Percentiles rank a stretch among this genome's conserved stretches.
These are phyloP conservation scores for Delichon dasypus DNA, from an alignment of 2,797 vertebrate genomes.

Conservation along the genomic window DNA sequence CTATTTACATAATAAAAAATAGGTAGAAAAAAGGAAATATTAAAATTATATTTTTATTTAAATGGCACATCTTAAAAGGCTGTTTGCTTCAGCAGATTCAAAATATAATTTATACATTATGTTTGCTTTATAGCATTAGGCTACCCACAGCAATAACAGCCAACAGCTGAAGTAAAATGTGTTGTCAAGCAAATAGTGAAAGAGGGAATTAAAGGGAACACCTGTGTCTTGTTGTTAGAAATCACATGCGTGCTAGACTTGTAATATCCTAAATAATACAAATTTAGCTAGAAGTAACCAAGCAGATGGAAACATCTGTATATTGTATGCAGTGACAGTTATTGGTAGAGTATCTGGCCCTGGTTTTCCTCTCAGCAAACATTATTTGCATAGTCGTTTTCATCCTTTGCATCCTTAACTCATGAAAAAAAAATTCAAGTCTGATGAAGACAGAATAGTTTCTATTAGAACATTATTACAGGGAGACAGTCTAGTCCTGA, in stretches of 20 bases:
- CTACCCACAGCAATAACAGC: slow-evolving; percentile 51
- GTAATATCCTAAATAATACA: slow-evolving; percentile 60
- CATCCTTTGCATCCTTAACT: not conserved
- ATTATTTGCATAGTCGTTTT: not conserved
- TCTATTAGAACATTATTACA: not conserved
- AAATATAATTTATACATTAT: slow-evolving; percentile 24
- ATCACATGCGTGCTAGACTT: slow-evolving; percentile 50
- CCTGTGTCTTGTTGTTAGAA: slow-evolving; percentile 66
- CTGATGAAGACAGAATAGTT: not conserved
- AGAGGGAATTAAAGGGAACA: slow-evolving; percentile 57
- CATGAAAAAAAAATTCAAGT: not conserved
- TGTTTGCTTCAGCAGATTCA: not conserved
- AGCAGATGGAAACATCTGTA: slow-evolving; percentile 57
- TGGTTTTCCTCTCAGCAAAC: not conserved
- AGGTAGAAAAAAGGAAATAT: not conserved
- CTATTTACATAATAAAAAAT: not conserved
- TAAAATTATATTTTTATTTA: slow-evolving; percentile 28
- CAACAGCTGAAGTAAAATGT: slow-evolving; percentile 52
- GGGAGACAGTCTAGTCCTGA: not conserved
- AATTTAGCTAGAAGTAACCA: slow-evolving; percentile 51
- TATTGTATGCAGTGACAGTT: not conserved
- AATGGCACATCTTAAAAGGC: not conserved
- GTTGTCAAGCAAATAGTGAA: slow-evolving; percentile 37
- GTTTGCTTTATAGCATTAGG: slow-evolving; percentile 7
- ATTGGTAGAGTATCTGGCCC: not conserved